Evolutionary conservation across 2,888 invertebrate species (phyloP).

Genomic region (Lymantria monacha): DNA sequence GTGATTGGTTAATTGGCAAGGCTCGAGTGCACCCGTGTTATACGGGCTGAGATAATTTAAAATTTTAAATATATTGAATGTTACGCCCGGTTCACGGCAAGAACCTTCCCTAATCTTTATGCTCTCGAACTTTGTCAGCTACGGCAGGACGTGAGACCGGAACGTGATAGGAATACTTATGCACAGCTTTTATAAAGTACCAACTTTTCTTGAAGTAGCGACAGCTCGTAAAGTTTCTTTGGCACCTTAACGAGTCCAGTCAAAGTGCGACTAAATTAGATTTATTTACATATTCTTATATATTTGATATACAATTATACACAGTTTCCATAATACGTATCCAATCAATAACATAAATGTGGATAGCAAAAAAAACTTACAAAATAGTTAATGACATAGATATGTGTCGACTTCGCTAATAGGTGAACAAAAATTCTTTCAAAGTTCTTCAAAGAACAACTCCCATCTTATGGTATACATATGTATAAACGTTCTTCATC

Average conservation of each 20-base stretch:
- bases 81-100: neutral
- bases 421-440: no score
- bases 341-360: no score
- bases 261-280: constrained; percentile 4
- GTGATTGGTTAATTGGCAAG: no score
- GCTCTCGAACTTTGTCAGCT: constrained; percentile 22
- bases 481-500: no score
- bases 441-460: no score
- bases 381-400: no score
- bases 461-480: no score
- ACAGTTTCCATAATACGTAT: no score
- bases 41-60: neutral
- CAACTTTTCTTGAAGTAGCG: constrained; percentile 10
- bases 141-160: constrained; percentile 22
- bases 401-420: no score
- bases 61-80: constrained; percentile 5
- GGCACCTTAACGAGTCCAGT: constrained; percentile 11
- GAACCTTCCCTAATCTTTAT: constrained; percentile 17
- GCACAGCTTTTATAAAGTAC: constrained; percentile 10
- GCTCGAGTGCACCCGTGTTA: no score
- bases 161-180: constrained; percentile 31
- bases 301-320: constrained; percentile 31
- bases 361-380: no score
- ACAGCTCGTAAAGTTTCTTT: constrained; percentile 7
- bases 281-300: constrained; percentile 15